Conservation (phyloP, 2,113 vertebrate genomes). For the Cryptomyrus ogoouensis region DNA sequence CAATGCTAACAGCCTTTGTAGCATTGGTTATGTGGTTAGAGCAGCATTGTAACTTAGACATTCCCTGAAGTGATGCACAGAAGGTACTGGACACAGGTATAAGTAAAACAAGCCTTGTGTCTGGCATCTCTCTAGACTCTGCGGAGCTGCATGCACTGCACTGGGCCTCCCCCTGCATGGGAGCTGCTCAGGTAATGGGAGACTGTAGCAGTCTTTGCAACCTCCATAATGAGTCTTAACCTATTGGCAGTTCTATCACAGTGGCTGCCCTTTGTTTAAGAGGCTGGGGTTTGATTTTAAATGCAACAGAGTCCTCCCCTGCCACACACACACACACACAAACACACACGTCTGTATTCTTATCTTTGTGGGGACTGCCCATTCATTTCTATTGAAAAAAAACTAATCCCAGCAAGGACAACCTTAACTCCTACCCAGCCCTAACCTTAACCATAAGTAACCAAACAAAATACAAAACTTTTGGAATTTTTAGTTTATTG, state of each 20-base stretch:
- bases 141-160: neutral
- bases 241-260: neutral
- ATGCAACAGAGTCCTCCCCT: neutral
- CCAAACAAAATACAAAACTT: neutral
- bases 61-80: neutral
- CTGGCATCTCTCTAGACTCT: neutral
- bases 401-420: neutral
- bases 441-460: neutral
- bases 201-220: neutral
- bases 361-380: neutral
- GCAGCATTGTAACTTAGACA: neutral
- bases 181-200: neutral
- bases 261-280: slow-evolving; percentile 2
- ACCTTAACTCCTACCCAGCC: neutral
- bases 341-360: neutral
- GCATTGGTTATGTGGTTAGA: neutral
- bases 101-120: neutral
- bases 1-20: neutral
- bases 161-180: neutral
- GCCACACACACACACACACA: neutral
- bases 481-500: neutral
- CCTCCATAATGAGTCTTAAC: neutral
- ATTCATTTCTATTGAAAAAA: neutral
- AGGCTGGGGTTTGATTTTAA: neutral
- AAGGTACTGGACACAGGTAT: neutral